Evolutionary conservation across 2,797 vertebrate genomes (phyloP), one percentile per base, ranked within the genome.

Genomic region (Leucoraja ocellata): DNA sequence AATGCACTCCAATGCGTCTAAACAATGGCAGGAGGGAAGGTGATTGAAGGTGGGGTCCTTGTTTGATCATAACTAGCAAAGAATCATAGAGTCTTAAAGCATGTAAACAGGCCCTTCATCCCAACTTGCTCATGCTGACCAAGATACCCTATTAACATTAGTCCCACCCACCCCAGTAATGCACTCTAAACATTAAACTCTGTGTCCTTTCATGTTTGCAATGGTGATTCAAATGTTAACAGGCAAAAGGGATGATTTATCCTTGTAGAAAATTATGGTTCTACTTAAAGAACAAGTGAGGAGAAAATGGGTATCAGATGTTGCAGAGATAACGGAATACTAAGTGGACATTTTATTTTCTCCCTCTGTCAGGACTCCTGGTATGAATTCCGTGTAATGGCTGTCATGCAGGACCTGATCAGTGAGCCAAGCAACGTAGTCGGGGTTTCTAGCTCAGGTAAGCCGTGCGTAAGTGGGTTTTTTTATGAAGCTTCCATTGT

Each of bases 371-470:
- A 99, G 99, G 99, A 99, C 94, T 98, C 99, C 4, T 99, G 99
- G 99, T 99, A 99, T 0, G 99, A 99, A 95, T 99, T 99, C 94
- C 97, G 98, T 91, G 98, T 99, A 94, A 97, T 99, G 97, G 99
- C 99, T 0, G 98, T 99, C 96, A 99, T 99, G 99, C 98, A 99
- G 94, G 98, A 99, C 96, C 97, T 99, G 95, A 98, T 99, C 97
- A 99, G 99, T 1, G 99, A 99, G 95, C 99, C 98, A 96, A 99
- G 99, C 96, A 99, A 99, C 84, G 97, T 99, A 68, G 99, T 99
- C 95, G 99, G 98, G 25, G 98, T 99, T 94, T 99, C 99, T 94
- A 99, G 99, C 94, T 99, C 99, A 97, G 99, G 99, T 99, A 95
- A 94, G 96, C 39, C 0, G 28, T 1, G 11, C 21, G 0, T 32